Evolutionary conservation across 2,888 invertebrate genomes (phyloP), one percentile per base, ranked within the genome.

Genomic region (Cerastoderma edule): DNA sequence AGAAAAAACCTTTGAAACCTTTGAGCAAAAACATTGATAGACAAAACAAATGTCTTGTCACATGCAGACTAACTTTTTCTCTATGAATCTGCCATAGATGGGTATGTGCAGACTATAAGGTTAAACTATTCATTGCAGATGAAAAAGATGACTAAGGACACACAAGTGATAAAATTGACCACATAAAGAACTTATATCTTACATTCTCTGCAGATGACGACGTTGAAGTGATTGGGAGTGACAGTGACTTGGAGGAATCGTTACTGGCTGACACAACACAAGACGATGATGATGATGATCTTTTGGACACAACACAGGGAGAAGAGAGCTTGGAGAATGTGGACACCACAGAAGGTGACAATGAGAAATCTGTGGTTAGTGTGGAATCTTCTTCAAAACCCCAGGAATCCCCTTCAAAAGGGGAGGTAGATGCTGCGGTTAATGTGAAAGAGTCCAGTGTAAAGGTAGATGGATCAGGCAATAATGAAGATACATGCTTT

Each of bases 211-310:
- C 56, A 57, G 66, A 68, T 65, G 77, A 77, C 64, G 72, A 72
- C 13, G 70, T 78, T 30, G 66, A 78, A 24, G 66, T 78, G 8
- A 60, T 78, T 22, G 77, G 64, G 5, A 78, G 77, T 70, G 77
- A 78, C 28, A 69, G 66, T 1, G 77, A 78, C 27, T 48, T 67
- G 19, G 77, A 78, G 64, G 50, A 32, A 22, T 24, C 53, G 4
- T 33, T 10, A 22, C 44, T 22, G 13, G 24, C 67, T 33, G 48
- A 65, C 22, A 24, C 39, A 0, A 32, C 56, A 32, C 30, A 30
- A n/a, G 32, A 19, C 10, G 6, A 32, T 3, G 56, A 56, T 19
- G 32, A 8, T 8, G 13, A 28, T 19, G 32, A 2, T 32, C 24
- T 32, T 10, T 2, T n/a, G 2, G 56, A 56, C 13, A 56, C 22